Base-by-base conservation (phyloP, 2,797 vertebrate species). In the Falco berigora region DNA sequence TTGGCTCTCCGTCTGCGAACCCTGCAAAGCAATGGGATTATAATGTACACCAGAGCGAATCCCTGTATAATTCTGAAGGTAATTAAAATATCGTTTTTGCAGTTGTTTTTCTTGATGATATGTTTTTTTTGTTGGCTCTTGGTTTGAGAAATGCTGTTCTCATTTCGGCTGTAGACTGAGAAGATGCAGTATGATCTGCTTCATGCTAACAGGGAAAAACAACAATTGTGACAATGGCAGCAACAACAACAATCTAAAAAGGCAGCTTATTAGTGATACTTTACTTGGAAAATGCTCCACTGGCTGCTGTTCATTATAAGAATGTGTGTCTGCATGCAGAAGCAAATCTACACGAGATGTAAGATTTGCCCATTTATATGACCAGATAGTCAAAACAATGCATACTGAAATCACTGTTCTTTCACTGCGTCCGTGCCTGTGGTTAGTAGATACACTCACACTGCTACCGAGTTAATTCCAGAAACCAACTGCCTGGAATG, bases 11-110 rank as follows among this genome's bases (percentile, higher is more conserved):
- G 99, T 82, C 98, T 99, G 97, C 98, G 99, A 97, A 99, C 99
- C 0, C 98, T 99, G 90, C 99, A 99, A 97, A 99, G 98, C 97
- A 98, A 98, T 73, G 99, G 99, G 58, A 98, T 99, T 97, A 98
- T 99, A 95, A 99, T 99, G 99, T 99, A 99, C 97, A 99, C 99
- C 61, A 98, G 98, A 96, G 98, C 98, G 1, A 98, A 99, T 88
- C 99, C 99, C 84, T 99, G 99, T 97, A 98, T 98, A 44, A 97
- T 99, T 94, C 98, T 99, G 55, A 99, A 99, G 99, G 99, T 99
- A 98, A 97, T 97, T 97, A 92, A 96, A 96, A 84, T 78, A 59
- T 96, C 86, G 97, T 94, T 92, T 87, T 91, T 10, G 0, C 88
- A 92, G 88, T 96, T 94, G 68, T 94, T 96, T 97, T 92, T 94